Conservation (phyloP, 2,888 invertebrate species). For the Teleiodes luculella region DNA sequence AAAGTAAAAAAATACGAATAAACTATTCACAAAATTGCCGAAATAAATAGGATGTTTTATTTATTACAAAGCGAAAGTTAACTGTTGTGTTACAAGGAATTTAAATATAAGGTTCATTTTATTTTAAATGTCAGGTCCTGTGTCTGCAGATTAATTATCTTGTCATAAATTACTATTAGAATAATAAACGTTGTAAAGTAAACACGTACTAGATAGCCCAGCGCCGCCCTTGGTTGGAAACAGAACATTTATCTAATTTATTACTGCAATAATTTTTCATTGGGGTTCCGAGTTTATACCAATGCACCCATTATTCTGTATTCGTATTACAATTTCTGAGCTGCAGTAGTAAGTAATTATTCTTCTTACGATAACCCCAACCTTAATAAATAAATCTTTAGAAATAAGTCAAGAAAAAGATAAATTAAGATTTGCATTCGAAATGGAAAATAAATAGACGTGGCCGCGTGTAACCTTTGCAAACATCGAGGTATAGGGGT, state of each 20-base stretch:
- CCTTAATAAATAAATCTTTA: conserved; percentile 7
- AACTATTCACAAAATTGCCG: too few species aligned
- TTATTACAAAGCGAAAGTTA: too few species aligned
- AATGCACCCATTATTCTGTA: conserved; percentile 20
- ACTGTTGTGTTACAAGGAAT: too few species aligned
- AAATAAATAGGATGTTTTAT: too few species aligned
- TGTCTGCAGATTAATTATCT: too few species aligned
- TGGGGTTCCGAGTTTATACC: conserved; percentile 38
- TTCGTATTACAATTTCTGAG: conserved; percentile 30
- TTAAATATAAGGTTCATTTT: too few species aligned
- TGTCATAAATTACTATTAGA: background rate
- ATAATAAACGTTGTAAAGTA: conserved; percentile 16
- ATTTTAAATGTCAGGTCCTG: too few species aligned
- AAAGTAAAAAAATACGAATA: too few species aligned
- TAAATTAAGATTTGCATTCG: background rate
- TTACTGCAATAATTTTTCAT: conserved; percentile 33
- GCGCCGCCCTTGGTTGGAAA: conserved; percentile 38
- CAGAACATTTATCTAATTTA: conserved; percentile 29
- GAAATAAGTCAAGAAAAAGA: conserved; percentile 16
- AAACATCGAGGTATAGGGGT: too few species aligned
- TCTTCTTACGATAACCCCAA: conserved; percentile 5
- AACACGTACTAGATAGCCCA: conserved; percentile 41
- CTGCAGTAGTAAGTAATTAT: conserved; percentile 13
- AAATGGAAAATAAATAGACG: too few species aligned
- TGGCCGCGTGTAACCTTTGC: too few species aligned